Evolutionary conservation across 2,113 vertebrate genomes (phyloP).

Genomic region (Sinocyclocheilus anophthalmus): DNA sequence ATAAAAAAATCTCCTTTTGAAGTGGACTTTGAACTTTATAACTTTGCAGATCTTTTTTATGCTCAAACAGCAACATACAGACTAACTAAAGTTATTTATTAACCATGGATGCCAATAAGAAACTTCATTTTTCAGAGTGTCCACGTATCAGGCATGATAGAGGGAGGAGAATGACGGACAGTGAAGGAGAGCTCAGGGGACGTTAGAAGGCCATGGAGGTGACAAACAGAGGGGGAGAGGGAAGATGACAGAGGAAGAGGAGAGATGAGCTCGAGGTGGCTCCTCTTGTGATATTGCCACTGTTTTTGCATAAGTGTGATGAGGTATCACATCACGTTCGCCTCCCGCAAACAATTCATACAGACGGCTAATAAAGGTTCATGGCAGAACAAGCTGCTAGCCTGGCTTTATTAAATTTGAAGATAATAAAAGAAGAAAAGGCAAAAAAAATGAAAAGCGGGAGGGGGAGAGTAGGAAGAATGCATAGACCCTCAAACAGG

Average conservation of each 20-base stretch:
- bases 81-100: too few species aligned
- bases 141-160: not conserved
- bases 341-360: slow-evolving; percentile 87
- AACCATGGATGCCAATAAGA: not conserved
- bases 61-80: too few species aligned
- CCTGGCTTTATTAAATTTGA: slow-evolving; percentile 89
- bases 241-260: slow-evolving; percentile 36
- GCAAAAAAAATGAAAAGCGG: slow-evolving; percentile 62
- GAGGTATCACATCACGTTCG: slow-evolving; percentile 80
- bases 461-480: slow-evolving; percentile 74
- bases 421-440: slow-evolving; percentile 84
- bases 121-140: not conserved
- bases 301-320: slow-evolving; percentile 85
- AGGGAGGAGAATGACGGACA: slow-evolving; percentile 36
- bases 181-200: slow-evolving; percentile 17
- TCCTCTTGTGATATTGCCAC: slow-evolving; percentile 73
- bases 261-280: slow-evolving; percentile 48
- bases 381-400: slow-evolving; percentile 86
- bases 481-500: slow-evolving; percentile 76
- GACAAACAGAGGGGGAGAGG: slow-evolving; percentile 41
- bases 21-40: too few species aligned
- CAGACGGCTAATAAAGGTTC: slow-evolving; percentile 93
- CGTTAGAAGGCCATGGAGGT: slow-evolving; percentile 27
- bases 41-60: too few species aligned
- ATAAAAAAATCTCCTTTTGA: too few species aligned